These are phyloP conservation scores for Nothoprocta perdicaria DNA, from an alignment of 2,113 vertebrate species.

Conservation along the genomic window DNA sequence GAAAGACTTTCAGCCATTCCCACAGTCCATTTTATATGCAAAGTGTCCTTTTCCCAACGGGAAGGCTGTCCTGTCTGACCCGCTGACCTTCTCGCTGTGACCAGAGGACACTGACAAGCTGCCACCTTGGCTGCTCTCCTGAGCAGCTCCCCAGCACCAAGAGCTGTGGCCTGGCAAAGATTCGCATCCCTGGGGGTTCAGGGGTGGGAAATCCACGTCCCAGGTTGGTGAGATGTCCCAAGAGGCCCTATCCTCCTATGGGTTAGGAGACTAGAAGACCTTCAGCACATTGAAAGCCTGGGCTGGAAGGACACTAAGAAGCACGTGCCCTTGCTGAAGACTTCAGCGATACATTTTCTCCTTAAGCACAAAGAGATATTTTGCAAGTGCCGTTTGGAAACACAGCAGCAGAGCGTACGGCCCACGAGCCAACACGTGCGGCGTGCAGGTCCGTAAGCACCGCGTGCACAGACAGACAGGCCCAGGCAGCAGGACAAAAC, in stretches of 20 bases:
- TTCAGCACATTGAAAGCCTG: rapidly evolving
- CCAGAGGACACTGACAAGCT: not conserved
- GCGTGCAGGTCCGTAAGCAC: not conserved
- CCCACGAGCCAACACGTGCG: not conserved
- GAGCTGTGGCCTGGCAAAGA: not conserved
- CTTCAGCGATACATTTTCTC: not conserved
- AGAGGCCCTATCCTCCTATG: rapidly evolving
- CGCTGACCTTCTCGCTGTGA: not conserved
- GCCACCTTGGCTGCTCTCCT: not conserved
- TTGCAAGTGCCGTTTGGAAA: not conserved
- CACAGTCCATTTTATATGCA: rapidly evolving
- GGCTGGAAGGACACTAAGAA: not conserved
- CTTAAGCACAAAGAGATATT: not conserved
- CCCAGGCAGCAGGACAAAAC: not conserved
- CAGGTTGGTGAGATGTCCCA: rapidly evolving
- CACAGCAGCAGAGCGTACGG: not conserved
- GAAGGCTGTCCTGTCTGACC: not conserved
- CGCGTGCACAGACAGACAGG: not conserved
- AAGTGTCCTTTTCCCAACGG: not conserved
- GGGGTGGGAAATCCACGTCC: not conserved
- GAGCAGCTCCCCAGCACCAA: not conserved
- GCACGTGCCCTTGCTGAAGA: not conserved
- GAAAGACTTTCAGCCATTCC: not conserved
- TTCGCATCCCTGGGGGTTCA: not conserved
- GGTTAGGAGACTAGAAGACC: not conserved